A percentile compares a stretch with the other conserved stretches of the same genome.
Conservation (phyloP, 2,888 invertebrate genomes). For the Leptinotarsa haldemani region DNA sequence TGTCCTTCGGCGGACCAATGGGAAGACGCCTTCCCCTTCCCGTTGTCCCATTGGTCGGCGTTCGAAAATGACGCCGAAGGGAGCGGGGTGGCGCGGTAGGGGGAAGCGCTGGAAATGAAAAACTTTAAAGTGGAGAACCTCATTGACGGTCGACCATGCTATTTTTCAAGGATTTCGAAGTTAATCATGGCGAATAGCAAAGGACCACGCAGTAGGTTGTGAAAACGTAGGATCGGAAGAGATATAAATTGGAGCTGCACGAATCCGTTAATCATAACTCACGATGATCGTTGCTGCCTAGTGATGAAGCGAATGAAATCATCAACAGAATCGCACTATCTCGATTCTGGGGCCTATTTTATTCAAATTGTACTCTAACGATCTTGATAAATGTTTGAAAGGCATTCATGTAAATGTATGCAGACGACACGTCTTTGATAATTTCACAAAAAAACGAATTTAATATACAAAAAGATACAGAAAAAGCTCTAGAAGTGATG, state of each 20-base stretch:
- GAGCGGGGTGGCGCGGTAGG: slow-evolving; percentile 36
- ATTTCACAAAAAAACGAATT: too few relatives aligned
- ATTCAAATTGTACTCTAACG: too few relatives aligned
- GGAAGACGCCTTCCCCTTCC: slow-evolving; percentile 56
- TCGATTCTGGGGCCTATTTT: too few relatives aligned
- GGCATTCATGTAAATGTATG: too few relatives aligned
- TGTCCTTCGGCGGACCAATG: slow-evolving; percentile 62
- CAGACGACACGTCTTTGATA: too few relatives aligned
- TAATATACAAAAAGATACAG: too few relatives aligned
- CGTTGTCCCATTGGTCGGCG: slow-evolving; percentile 58
- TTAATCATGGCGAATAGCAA: slow-evolving; percentile 50
- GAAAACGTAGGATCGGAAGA: slow-evolving; percentile 17
- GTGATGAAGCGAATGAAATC: not conserved
- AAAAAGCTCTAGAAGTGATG: too few relatives aligned
- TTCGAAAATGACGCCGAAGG: slow-evolving; percentile 56
- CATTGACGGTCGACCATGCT: slow-evolving; percentile 61
- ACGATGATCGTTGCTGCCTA: not conserved
- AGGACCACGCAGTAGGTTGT: slow-evolving; percentile 39
- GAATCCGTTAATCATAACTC: slow-evolving; percentile 2
- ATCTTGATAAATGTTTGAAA: too few relatives aligned
- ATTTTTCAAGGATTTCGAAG: slow-evolving; percentile 54
- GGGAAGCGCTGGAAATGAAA: slow-evolving; percentile 44
- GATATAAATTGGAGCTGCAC: slow-evolving; percentile 23
- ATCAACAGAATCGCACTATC: not conserved
- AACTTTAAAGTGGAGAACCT: slow-evolving; percentile 52